Conservation (phyloP, 2,113 vertebrate genomes). For the Nycticryphes semicollaris region DNA sequence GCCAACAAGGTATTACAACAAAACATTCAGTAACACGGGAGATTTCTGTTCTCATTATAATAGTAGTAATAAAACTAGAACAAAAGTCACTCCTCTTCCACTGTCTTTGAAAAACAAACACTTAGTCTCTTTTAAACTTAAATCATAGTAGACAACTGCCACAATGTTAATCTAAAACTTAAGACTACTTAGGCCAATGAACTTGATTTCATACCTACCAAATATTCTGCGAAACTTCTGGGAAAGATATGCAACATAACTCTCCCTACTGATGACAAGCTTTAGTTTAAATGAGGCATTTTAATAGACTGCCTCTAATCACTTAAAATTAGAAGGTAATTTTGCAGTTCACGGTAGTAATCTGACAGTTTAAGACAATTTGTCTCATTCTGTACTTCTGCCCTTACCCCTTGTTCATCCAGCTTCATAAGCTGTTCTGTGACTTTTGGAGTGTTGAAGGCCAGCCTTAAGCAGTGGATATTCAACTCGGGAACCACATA, state of each 20-base stretch:
- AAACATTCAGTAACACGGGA: neutral
- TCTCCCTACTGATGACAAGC: neutral
- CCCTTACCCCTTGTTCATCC: constrained; percentile 93
- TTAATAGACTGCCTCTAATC: neutral
- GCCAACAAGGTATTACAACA: neutral
- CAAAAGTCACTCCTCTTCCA: neutral
- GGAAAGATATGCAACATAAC: neutral
- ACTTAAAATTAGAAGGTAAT: neutral
- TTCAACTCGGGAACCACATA: constrained; percentile 91
- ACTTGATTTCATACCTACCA: neutral
- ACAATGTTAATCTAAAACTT: neutral
- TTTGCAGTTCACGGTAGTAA: neutral
- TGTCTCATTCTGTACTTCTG: neutral
- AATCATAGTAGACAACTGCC: neutral
- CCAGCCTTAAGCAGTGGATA: constrained; percentile 88
- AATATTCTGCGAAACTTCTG: neutral
- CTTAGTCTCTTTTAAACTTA: neutral
- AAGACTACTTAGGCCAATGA: neutral
- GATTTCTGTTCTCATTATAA: neutral
- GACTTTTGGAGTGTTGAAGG: constrained; percentile 94
- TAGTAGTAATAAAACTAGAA: neutral
- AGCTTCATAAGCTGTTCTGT: constrained; percentile 96
- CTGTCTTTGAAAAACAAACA: neutral
- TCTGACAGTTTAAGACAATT: neutral
- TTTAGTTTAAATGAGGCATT: neutral